Evolutionary conservation across 1,140 invertebrate species (phyloP).

Genomic region (Planococcus citri): DNA sequence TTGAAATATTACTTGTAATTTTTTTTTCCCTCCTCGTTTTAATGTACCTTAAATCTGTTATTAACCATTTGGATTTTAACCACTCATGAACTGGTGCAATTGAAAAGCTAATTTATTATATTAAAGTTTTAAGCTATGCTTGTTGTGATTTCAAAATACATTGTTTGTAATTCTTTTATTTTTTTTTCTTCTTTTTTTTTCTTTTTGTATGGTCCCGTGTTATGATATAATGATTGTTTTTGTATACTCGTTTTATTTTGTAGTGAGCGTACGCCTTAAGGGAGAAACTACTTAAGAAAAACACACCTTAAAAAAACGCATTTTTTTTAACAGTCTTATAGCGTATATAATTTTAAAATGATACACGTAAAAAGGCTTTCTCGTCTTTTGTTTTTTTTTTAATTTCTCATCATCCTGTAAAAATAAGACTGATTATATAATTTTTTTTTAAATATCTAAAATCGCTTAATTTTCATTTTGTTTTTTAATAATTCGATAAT

Average conservation of each 20-base stretch:
- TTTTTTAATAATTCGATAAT: neutral
- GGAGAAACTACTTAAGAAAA: neutral
- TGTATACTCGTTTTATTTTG: neutral
- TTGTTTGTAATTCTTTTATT: neutral
- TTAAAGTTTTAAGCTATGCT: neutral
- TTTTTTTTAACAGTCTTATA: neutral
- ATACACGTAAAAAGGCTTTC: neutral
- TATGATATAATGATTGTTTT: neutral
- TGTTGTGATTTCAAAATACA: neutral
- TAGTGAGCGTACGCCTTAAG: neutral
- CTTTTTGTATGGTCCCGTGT: neutral
- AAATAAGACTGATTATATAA: neutral
- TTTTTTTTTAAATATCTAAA: neutral
- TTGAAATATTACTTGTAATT: neutral
- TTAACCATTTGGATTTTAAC: neutral
- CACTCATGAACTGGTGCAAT: constrained; percentile 1
- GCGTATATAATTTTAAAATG: neutral
- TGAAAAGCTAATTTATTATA: constrained; percentile 4
- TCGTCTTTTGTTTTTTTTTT: neutral
- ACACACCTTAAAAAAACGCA: neutral
- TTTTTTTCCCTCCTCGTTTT: neutral
- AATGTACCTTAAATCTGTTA: neutral
- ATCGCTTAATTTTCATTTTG: neutral
- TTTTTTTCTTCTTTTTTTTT: neutral
- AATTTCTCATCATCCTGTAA: neutral